phyloP scores from a whole-genome alignment of 2,797 vertebrate genomes.

The Acropternis orthonyx region DNA sequence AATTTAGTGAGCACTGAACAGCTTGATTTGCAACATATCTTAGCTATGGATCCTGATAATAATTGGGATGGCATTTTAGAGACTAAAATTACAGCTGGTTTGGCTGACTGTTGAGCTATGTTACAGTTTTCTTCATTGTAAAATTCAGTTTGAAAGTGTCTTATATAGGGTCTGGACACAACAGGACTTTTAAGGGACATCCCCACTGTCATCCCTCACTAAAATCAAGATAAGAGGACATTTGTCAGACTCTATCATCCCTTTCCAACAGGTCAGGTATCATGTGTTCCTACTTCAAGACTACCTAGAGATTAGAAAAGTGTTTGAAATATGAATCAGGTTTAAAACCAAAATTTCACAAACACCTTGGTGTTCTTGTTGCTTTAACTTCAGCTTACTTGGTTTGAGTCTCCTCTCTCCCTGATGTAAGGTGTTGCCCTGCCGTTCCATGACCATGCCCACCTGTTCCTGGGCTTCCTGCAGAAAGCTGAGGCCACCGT shows the following conservation, averaged over 20 bases:
- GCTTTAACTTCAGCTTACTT: background rate
- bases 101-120: background rate
- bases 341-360: background rate
- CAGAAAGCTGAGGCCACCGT: fast-evolving
- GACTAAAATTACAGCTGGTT: background rate
- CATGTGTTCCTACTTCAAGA: conserved; percentile 6
- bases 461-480: background rate
- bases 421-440: background rate
- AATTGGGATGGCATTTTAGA: background rate
- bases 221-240: background rate
- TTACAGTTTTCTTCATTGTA: background rate
- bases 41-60: background rate
- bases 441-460: background rate
- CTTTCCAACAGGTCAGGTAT: background rate
- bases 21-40: background rate
- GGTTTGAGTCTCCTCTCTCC: background rate
- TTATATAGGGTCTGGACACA: background rate
- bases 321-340: conserved; percentile 43
- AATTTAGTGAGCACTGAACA: background rate
- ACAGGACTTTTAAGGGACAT: background rate
- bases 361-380: background rate
- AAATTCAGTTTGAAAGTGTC: background rate
- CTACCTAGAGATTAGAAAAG: conserved; percentile 5
- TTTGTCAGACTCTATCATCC: background rate
- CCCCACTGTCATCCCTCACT: background rate